Evolutionary conservation across 2,797 vertebrate species (phyloP), one percentile per base, ranked within the genome.

Genomic region (Chromobotia macracanthus): DNA sequence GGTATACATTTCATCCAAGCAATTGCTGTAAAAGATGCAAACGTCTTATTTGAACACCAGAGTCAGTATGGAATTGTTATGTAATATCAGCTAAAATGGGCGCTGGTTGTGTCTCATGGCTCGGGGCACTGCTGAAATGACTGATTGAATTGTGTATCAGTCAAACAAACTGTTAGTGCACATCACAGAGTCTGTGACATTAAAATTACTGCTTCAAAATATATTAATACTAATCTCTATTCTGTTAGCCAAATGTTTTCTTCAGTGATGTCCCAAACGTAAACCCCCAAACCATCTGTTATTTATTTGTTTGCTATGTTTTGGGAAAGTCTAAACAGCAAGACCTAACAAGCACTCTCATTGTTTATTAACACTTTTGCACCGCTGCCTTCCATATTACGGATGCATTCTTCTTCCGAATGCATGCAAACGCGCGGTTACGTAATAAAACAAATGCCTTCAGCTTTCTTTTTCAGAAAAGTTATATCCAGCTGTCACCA

Each of bases 81-180:
- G 80, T 84, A 84, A 84, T 46, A 31, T 18, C 5, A 78, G 79
- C 80, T 79, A 79, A 79, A 81, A 84, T 81, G 83, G 83, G 75
- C 35, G 75, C 61, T 11, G n/a, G 51, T 58, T 71, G 44, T 71
- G 72, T 71, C 67, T 61, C 58, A 41, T 80, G 61, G 41, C 35
- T 80, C 35, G n/a, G 51, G 72, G 69, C 38, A 66, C 23, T 44
- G 46, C 44, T 77, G 73, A 46, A 70, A 66, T 69, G 63, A 67
- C 38, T 60, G 68, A 77, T 63, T 9, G n/a, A 19, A 51, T 50
- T 68, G 19, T 25, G 63, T 28, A 38, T 58, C 23, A 50, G 51
- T 50, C 61, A 81, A 76, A 77, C 21, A 77, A 68, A 48, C 73
- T 28, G 16, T 23, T n/a, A n/a, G n/a, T n/a, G n/a, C n/a, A n/a